Percentiles rank a stretch among this genome's conserved stretches.
Evolutionary conservation across 2,797 vertebrate species (phyloP).

Genomic region (Melopsittacus undulatus): DNA sequence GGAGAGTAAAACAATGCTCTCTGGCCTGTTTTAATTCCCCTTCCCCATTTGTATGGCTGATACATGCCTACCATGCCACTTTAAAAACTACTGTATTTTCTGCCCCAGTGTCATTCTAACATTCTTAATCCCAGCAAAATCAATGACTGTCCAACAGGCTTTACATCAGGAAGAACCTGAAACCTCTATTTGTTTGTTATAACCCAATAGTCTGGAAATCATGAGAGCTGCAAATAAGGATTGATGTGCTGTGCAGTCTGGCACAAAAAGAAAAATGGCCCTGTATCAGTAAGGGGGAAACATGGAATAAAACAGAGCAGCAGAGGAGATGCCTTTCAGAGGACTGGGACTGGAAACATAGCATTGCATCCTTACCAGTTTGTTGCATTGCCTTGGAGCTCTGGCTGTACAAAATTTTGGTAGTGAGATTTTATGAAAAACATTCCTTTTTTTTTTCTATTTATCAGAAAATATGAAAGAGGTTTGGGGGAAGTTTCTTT

Average conservation of each 20-base stretch:
- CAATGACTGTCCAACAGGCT: slow-evolving; percentile 18
- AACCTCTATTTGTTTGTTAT: slow-evolving; percentile 45
- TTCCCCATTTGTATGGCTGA: not conserved
- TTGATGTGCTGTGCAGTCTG: slow-evolving; percentile 29
- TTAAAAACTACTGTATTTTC: slow-evolving; percentile 42
- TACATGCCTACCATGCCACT: not conserved
- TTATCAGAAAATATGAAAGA: not conserved
- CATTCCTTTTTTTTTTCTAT: accelerated
- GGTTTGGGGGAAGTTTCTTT: accelerated
- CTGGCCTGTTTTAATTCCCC: not conserved
- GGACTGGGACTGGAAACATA: not conserved
- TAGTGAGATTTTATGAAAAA: not conserved
- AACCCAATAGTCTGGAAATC: slow-evolving; percentile 51
- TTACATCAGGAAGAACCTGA: not conserved
- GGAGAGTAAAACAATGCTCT: not conserved
- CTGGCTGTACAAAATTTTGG: not conserved
- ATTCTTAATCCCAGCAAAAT: slow-evolving; percentile 36
- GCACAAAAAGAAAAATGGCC: not conserved
- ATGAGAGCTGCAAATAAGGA: slow-evolving; percentile 49
- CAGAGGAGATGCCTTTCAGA: not conserved
- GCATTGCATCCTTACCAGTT: not conserved
- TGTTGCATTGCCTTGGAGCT: not conserved
- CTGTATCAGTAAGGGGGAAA: not conserved
- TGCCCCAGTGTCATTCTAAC: slow-evolving; percentile 16
- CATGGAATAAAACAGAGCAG: not conserved